Base-by-base conservation (phyloP, 1,140 invertebrate genomes). In the Danaus melanippus region DNA sequence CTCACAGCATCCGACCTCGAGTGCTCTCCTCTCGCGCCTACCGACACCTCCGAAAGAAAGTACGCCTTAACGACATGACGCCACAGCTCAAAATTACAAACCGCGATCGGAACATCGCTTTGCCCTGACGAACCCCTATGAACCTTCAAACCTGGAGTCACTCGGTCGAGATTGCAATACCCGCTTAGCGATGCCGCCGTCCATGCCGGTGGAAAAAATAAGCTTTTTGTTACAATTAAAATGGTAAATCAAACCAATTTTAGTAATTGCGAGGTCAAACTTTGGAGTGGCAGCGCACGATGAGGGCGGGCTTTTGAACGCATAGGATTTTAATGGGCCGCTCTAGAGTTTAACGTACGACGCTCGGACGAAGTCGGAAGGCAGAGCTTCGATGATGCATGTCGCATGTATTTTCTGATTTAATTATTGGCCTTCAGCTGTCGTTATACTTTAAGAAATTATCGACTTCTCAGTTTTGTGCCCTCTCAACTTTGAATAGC, bases 211-310 rank as follows among this genome's bases (percentile, higher is more conserved):
- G 67, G 74, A 79, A 84, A 86, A 86, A 84, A 84, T 83, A 82
- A 82, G 80, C 79, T 86, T 86, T 86, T 84, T 84, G 80, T 84
- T 82, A 86, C 83, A 84, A 84, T 86, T 86, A 82, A 86, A 86
- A 83, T 84, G 83, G 76, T 84, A 86, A 84, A 86, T 86, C 83
- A 84, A 86, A 86, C 80, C 81, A 86, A 86, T 84, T 86, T 84
- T 82, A 84, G 79, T 86, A 86, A 86, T 84, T 86, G 83, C 83
- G 78, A 83, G 83, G 80, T 83, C 83, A 81, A 83, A 86, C 76
- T 81, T 84, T 81, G 63, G 74, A 86, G 79, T 74, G 76, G 59
- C 68, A 66, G 74, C 68, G 70, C 73, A 72, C 69, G 66, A 61
- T 63, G 63, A 68, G 61, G 64, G 65, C 67, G 68, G 64, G 60